These are phyloP conservation scores for Epizoanthus rinbou DNA, from an alignment of 92 coral and sea anemone genomes.

Conservation along the genomic window DNA sequence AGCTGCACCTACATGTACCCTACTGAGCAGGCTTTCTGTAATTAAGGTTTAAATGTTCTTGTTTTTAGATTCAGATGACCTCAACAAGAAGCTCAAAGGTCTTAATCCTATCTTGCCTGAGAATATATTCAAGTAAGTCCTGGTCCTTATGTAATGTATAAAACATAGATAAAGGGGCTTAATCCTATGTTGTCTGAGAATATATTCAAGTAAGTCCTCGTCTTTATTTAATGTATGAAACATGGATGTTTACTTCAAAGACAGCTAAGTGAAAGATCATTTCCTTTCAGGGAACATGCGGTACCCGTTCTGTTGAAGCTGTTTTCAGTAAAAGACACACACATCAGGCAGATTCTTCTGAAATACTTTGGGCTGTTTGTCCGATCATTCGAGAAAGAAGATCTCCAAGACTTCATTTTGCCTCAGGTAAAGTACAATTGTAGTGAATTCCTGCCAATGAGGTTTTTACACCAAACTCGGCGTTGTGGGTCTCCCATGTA, in stretches of 20 bases:
- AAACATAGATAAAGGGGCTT: not conserved
- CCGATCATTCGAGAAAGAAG: constrained; percentile 71
- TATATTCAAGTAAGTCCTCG: constrained; percentile 57
- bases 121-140: constrained; percentile 64
- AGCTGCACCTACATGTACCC: no score
- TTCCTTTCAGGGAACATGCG: constrained; percentile 72
- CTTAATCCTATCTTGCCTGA: constrained; percentile 62
- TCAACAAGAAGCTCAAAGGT: constrained; percentile 40
- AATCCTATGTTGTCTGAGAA: no score
- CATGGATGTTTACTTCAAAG: not conserved
- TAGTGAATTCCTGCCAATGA: not conserved
- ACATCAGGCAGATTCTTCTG: constrained; percentile 85
- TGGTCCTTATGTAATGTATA: not conserved
- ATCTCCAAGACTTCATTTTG: constrained; percentile 67
- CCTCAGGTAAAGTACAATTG: constrained; percentile 74
- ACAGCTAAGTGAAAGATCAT: not conserved
- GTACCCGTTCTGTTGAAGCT: constrained; percentile 83
- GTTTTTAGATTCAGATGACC: constrained; percentile 39
- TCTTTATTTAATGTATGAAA: not conserved
- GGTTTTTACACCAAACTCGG: not conserved
- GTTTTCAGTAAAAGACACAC: constrained; percentile 86
- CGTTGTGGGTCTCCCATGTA: not conserved
- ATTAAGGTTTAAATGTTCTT: not conserved
- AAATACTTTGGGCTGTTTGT: constrained; percentile 81
- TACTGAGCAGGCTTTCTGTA: not conserved